A percentile compares a stretch with the other conserved stretches of the same genome.
Conservation (phyloP, 2,888 invertebrate genomes). For the Achlya flavicornis region DNA sequence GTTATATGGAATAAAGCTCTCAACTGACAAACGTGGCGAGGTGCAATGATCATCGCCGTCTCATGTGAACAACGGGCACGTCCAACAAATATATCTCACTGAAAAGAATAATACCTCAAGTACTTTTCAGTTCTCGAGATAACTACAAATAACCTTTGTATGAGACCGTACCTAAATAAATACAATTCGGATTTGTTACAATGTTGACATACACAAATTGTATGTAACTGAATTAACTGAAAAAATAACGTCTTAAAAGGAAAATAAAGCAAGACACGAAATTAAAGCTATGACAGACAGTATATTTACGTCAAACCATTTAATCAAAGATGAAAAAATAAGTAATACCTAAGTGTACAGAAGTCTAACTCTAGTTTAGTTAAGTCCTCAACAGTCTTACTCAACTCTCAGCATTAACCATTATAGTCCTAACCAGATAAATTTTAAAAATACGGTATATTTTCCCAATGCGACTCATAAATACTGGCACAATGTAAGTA, state of each 20-base stretch:
- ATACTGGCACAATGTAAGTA: conserved; percentile 20
- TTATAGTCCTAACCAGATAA: background rate
- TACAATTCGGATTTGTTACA: conserved; percentile 7
- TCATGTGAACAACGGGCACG: conserved; percentile 54
- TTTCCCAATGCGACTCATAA: conserved; percentile 7
- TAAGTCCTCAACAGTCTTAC: too few relatives aligned
- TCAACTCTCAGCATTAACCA: background rate
- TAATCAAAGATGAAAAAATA: too few relatives aligned
- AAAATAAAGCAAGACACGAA: too few relatives aligned
- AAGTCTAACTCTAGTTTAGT: background rate
- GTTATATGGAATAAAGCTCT: conserved; percentile 16
- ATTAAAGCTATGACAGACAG: too few relatives aligned
- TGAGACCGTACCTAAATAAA: conserved; percentile 10
- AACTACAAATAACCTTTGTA: conserved; percentile 37
- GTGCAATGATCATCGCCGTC: conserved; percentile 34
- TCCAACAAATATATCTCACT: conserved; percentile 52
- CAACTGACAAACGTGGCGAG: conserved; percentile 12
- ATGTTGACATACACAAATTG: background rate
- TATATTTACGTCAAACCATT: too few relatives aligned
- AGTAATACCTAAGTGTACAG: background rate
- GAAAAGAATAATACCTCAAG: conserved; percentile 42
- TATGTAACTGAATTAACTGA: too few relatives aligned
- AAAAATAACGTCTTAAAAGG: too few relatives aligned
- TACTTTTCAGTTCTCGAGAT: conserved; percentile 42
- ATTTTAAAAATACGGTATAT: background rate